Evolutionary conservation across 2,113 vertebrate genomes (phyloP).

Genomic region (Chlamydotis undulata): DNA sequence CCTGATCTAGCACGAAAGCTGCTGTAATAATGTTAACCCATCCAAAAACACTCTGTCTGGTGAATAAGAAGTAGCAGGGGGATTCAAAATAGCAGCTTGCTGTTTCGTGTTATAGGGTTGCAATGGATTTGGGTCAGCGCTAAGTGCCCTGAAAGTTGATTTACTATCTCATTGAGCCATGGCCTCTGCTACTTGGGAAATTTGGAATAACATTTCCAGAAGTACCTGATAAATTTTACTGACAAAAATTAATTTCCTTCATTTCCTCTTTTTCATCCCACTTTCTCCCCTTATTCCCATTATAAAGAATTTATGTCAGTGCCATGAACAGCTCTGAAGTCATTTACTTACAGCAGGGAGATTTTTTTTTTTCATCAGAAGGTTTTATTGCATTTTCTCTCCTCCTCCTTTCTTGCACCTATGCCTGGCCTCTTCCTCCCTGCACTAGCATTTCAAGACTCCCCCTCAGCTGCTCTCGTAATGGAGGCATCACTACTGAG

Average conservation of each 20-base stretch:
- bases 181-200: conserved; percentile 3
- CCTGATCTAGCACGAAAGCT: background rate
- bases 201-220: background rate
- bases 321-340: background rate
- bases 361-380: background rate
- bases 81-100: background rate
- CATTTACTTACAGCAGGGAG: background rate
- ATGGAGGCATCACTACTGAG: background rate
- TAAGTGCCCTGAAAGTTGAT: conserved; percentile 15
- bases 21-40: background rate
- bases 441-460: background rate
- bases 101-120: background rate
- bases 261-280: conserved; percentile 21
- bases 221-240: conserved; percentile 18
- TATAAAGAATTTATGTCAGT: conserved; percentile 6
- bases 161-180: background rate
- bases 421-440: background rate
- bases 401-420: background rate
- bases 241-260: conserved; percentile 34
- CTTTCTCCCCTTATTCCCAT: conserved; percentile 7
- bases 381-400: background rate
- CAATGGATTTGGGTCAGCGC: background rate
- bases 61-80: background rate
- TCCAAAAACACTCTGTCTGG: background rate
- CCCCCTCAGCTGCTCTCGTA: background rate